Evolutionary conservation across 2,113 vertebrate species (phyloP).

Genomic region (Recurvirostra avosetta): DNA sequence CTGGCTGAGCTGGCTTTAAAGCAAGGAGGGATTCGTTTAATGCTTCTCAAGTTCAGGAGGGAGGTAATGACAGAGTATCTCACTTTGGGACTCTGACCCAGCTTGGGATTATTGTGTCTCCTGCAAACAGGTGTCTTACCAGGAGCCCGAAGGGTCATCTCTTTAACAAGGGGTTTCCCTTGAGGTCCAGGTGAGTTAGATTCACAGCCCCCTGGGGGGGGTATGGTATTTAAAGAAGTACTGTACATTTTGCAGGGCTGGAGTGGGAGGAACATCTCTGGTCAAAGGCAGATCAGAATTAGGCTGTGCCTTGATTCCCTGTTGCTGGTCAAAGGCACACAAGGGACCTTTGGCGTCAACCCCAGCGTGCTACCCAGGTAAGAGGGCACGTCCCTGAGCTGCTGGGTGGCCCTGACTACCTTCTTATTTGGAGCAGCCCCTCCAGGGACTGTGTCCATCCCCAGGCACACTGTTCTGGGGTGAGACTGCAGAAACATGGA

Average conservation of each 20-base stretch:
- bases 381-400: background rate
- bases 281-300: background rate
- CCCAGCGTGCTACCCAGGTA: background rate
- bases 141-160: background rate
- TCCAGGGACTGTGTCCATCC: background rate
- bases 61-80: background rate
- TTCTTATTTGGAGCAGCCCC: background rate
- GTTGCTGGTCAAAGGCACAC: background rate
- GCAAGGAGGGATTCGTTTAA: background rate
- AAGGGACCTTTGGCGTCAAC: background rate
- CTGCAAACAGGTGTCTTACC: accelerated
- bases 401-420: background rate
- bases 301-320: background rate
- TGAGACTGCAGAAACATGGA: background rate
- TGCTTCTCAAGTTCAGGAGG: background rate
- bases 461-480: background rate
- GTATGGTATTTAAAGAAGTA: background rate
- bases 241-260: background rate
- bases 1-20: background rate
- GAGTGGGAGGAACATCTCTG: background rate
- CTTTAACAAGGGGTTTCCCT: background rate
- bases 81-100: background rate
- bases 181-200: background rate
- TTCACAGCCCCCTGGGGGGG: background rate
- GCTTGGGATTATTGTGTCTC: background rate